A percentile compares a stretch with the other conserved stretches of the same genome.
Evolutionary conservation across 30 jellyfish, hydroid and myxozoan genomes (phyloP).

Genomic region (Aurelia coerulea): DNA sequence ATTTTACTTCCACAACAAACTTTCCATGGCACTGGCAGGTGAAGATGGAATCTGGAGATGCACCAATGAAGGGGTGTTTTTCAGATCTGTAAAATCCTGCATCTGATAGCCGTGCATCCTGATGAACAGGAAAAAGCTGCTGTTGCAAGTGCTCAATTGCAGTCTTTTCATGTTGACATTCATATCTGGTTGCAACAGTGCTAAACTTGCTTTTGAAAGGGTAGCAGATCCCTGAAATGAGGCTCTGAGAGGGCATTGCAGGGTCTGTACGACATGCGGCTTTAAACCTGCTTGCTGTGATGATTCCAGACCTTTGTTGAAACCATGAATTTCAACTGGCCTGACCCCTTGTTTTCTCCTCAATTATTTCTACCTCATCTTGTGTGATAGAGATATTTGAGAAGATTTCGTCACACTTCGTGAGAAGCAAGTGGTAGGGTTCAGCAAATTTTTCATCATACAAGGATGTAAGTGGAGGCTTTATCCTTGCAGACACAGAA

Average conservation of each 20-base stretch:
- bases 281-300: slow-evolving; percentile 11
- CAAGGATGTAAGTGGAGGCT: slow-evolving; percentile 4
- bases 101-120: too few relatives aligned
- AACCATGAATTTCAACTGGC: slow-evolving; percentile 1
- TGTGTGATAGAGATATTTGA: not conserved
- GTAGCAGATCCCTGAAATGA: not conserved
- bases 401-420: not conserved
- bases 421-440: not conserved
- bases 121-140: not conserved
- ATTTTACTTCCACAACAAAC: slow-evolving; percentile 17
- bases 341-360: not conserved
- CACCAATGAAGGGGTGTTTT: slow-evolving; percentile 5
- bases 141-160: not conserved
- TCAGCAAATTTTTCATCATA: not conserved
- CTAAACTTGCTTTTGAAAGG: slow-evolving; percentile 2
- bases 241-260: not conserved
- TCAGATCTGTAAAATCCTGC: not conserved
- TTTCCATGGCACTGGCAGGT: slow-evolving; percentile 12
- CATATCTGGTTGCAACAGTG: slow-evolving; percentile 1
- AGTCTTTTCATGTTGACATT: slow-evolving; percentile 11
- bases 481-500: not conserved
- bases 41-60: slow-evolving; percentile 24
- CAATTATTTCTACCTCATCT: not conserved
- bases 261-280: slow-evolving; percentile 1
- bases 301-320: not conserved